These are phyloP conservation scores for Perdita meconis DNA, from an alignment of 2,888 invertebrate species.

Conservation along the genomic window DNA sequence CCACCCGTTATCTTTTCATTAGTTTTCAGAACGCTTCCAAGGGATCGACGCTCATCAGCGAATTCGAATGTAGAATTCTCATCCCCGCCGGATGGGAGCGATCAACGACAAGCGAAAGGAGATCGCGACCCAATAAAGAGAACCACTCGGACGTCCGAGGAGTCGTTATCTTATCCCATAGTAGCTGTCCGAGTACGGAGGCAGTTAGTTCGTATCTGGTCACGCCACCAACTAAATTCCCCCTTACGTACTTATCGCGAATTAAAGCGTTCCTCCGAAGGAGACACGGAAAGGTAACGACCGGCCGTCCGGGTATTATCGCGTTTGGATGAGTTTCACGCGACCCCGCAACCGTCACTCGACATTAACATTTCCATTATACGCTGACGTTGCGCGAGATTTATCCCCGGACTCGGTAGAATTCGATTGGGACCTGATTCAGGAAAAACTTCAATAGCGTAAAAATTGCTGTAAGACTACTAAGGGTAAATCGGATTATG, in stretches of 20 bases:
- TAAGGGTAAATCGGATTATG: no score
- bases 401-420: no score
- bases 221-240: constrained; percentile 67
- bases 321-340: constrained; percentile 69
- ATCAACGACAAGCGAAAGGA: constrained; percentile 61
- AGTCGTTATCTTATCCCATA: constrained; percentile 71
- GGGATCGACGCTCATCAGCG: no score
- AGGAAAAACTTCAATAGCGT: no score
- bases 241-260: constrained; percentile 63
- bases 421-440: no score
- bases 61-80: no score
- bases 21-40: no score
- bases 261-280: constrained; percentile 66
- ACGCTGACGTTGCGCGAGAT: constrained; percentile 8
- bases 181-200: constrained; percentile 65
- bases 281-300: constrained; percentile 71
- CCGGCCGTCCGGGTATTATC: constrained; percentile 68
- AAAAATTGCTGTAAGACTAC: no score
- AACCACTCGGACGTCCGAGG: constrained; percentile 58
- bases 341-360: constrained; percentile 62
- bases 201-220: constrained; percentile 70
- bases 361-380: constrained; percentile 71
- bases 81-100: constrained; percentile 24
- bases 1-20: no score
- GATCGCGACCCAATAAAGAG: constrained; percentile 72